Percentiles rank a stretch among this genome's conserved stretches.
These are phyloP conservation scores for Calosoma granatense DNA, from an alignment of 1,140 invertebrate genomes.

Conservation along the genomic window DNA sequence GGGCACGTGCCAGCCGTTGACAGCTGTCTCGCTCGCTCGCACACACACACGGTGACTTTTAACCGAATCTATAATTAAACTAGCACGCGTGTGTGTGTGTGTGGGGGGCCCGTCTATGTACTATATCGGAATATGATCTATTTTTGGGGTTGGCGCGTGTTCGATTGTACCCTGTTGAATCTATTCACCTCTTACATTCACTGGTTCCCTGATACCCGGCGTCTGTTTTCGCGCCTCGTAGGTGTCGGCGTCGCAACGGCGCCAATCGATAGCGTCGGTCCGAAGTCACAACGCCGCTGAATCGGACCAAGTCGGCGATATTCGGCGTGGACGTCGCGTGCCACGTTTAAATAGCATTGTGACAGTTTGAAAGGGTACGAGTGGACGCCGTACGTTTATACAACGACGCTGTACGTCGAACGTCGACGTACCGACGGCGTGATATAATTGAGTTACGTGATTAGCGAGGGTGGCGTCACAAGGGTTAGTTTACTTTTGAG, in stretches of 20 bases:
- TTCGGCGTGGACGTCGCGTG: background rate
- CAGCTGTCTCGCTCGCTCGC: no score
- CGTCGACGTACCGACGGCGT: no score
- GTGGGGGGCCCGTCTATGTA: no score
- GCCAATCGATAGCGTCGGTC: background rate
- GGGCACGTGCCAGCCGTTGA: no score
- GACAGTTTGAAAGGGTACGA: background rate
- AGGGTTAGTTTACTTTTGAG: no score
- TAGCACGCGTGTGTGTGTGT: background rate
- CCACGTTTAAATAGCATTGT: background rate
- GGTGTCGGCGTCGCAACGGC: background rate
- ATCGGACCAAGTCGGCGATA: background rate
- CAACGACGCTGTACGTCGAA: no score
- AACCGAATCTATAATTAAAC: background rate
- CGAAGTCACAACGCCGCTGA: background rate
- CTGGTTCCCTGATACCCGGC: slow-evolving; percentile 19
- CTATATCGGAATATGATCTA: slow-evolving; percentile 14
- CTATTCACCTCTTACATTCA: background rate
- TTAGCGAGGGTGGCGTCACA: no score
- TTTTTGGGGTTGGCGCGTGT: slow-evolving; percentile 20
- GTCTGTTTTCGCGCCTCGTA: slow-evolving; percentile 17
- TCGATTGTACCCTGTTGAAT: background rate
- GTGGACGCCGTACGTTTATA: background rate
- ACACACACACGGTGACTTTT: no score
- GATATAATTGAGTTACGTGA: no score